These are phyloP conservation scores for Australoheros scitulus DNA, from an alignment of 2,113 vertebrate genomes.

Conservation along the genomic window DNA sequence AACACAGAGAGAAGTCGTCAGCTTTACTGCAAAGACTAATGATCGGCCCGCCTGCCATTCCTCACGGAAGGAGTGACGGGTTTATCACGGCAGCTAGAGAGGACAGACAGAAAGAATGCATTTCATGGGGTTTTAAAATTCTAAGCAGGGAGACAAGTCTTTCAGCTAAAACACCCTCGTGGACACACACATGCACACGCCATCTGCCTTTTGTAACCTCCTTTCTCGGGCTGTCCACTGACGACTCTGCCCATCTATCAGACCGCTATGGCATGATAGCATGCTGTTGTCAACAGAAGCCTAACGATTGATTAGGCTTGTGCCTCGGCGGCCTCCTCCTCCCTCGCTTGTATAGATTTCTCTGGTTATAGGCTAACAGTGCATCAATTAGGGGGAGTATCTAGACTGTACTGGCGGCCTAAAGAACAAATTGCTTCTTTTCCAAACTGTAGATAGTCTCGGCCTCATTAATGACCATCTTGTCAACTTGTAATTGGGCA, in stretches of 20 bases:
- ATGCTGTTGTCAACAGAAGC: constrained; percentile 71
- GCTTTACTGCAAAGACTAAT: constrained; percentile 75
- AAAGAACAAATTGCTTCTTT: constrained; percentile 75
- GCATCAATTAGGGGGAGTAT: constrained; percentile 78
- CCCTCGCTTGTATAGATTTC: constrained; percentile 62
- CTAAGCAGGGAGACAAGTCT: constrained; percentile 39
- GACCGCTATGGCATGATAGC: constrained; percentile 64
- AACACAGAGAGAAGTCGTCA: constrained; percentile 65
- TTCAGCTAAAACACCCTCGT: constrained; percentile 39
- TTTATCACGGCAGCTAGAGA: constrained; percentile 75
- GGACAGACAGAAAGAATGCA: constrained; percentile 68
- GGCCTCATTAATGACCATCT: constrained; percentile 66
- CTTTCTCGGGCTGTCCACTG: constrained; percentile 51
- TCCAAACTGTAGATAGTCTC: constrained; percentile 57
- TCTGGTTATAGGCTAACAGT: constrained; percentile 70
- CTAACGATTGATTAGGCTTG: constrained; percentile 74
- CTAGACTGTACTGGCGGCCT: constrained; percentile 63
- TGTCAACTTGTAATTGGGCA: constrained; percentile 63
- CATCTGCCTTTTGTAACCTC: constrained; percentile 53
- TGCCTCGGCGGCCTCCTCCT: constrained; percentile 57
- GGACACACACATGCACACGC: constrained; percentile 16
- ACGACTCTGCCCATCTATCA: constrained; percentile 69
- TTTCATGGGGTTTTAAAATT: constrained; percentile 72
- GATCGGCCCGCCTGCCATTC: constrained; percentile 68
- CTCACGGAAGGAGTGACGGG: constrained; percentile 76